Conservation (phyloP, 2,888 invertebrate species). For the Drosophila kanekoi region DNA sequence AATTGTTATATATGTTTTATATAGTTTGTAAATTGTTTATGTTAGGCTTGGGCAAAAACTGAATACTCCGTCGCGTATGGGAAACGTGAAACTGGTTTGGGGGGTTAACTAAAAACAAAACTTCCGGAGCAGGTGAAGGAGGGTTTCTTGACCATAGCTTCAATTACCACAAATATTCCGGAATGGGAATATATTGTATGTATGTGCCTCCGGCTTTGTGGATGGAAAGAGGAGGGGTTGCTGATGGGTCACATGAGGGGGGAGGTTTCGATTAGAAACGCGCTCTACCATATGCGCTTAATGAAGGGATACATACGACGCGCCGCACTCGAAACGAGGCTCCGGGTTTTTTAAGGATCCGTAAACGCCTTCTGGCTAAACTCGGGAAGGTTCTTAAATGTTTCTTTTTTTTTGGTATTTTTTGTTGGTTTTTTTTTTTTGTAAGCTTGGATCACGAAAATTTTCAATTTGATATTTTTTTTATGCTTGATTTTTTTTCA, state of each 20-base stretch:
- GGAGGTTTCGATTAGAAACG: slow-evolving; percentile 1
- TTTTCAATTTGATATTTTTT: slow-evolving; percentile 19
- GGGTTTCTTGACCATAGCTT: slow-evolving; percentile 8
- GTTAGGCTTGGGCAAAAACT: slow-evolving; percentile 9
- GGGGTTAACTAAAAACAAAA: slow-evolving; percentile 1
- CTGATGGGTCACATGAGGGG: neutral
- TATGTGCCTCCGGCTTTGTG: slow-evolving; percentile 1
- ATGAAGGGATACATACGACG: neutral
- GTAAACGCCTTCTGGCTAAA: slow-evolving; percentile 21
- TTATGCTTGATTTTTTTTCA: slow-evolving; percentile 18
- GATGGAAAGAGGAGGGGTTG: neutral
- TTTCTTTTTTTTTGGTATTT: neutral
- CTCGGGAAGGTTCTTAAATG: slow-evolving; percentile 25
- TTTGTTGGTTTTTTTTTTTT: slow-evolving; percentile 1
- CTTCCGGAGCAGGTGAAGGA: neutral
- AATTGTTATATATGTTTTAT: slow-evolving; percentile 46
- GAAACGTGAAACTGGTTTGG: neutral
- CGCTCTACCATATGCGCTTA: slow-evolving; percentile 12
- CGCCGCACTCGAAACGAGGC: slow-evolving; percentile 4
- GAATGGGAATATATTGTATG: slow-evolving; percentile 4
- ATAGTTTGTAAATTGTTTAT: slow-evolving; percentile 24
- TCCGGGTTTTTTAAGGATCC: slow-evolving; percentile 6
- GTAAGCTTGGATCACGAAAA: slow-evolving; percentile 29
- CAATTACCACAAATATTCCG: neutral
- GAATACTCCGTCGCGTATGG: slow-evolving; percentile 9